Percentiles rank a stretch among this genome's conserved stretches.
phyloP scores from a whole-genome alignment of 2,888 invertebrate species.

The Lasioglossum lativentre region DNA sequence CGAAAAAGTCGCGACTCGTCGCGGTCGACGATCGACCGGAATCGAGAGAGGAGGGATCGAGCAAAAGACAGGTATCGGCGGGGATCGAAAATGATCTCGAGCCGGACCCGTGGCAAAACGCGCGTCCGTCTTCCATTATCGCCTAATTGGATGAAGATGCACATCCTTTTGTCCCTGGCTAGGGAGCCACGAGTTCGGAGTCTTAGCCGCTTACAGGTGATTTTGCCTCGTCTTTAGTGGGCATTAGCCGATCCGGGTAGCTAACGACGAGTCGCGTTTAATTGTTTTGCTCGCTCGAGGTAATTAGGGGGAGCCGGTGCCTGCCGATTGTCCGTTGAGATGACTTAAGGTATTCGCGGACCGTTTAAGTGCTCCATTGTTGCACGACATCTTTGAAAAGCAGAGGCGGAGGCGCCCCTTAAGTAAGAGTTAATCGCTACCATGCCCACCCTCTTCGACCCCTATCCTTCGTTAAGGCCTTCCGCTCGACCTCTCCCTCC shows the following conservation, averaged over 20 bases:
- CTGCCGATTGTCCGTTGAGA: conserved; percentile 77
- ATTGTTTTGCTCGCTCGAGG: conserved; percentile 79
- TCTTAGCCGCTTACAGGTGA: conserved; percentile 47
- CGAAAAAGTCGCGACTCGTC: neutral
- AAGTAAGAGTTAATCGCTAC: conserved; percentile 76
- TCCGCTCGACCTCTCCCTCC: conserved; percentile 15
- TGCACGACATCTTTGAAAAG: conserved; percentile 70
- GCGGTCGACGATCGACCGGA: neutral
- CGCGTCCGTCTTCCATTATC: conserved; percentile 70
- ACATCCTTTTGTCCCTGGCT: conserved; percentile 75
- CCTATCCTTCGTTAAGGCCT: conserved; percentile 17
- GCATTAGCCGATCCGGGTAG: conserved; percentile 63
- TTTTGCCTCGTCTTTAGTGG: conserved; percentile 41
- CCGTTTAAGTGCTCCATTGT: conserved; percentile 81
- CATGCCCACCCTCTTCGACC: conserved; percentile 60
- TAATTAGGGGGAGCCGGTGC: conserved; percentile 73
- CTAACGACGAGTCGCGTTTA: conserved; percentile 70
- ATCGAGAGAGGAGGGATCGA: neutral
- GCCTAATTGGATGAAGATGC: conserved; percentile 80
- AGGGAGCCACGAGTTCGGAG: conserved; percentile 53
- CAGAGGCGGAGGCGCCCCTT: conserved; percentile 69
- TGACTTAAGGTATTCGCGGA: conserved; percentile 78
- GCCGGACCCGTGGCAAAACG: conserved; percentile 69
- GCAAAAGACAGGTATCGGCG: conserved; percentile 39
- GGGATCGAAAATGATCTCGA: conserved; percentile 56